Percentiles rank a stretch among this genome's conserved stretches.
Conservation (phyloP, 2,888 invertebrate species). For the Orthosia gothica region DNA sequence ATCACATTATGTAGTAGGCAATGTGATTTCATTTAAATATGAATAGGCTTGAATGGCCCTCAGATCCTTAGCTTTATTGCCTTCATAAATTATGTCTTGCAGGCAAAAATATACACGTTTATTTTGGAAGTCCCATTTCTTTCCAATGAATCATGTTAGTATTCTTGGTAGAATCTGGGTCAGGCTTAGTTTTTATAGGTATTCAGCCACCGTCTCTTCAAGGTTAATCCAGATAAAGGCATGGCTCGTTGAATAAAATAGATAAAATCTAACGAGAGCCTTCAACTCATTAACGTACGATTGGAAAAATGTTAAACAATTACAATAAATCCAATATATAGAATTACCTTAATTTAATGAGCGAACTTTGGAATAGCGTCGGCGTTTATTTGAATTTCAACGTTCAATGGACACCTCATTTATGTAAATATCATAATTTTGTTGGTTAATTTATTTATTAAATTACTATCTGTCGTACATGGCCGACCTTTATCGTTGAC, state of each 20-base stretch:
- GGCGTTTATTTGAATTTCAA: constrained; percentile 63
- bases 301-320: constrained; percentile 57
- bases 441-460: constrained; percentile 57
- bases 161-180: constrained; percentile 52
- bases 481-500: constrained; percentile 65
- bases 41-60: constrained; percentile 50
- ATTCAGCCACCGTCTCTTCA: constrained; percentile 49
- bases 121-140: constrained; percentile 31
- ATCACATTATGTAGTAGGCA: constrained; percentile 54
- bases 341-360: constrained; percentile 56
- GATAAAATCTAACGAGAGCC: constrained; percentile 56
- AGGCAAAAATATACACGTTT: constrained; percentile 12
- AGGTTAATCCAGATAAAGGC: constrained; percentile 57
- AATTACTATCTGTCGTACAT: constrained; percentile 55
- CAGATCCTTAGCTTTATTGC: constrained; percentile 47
- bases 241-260: constrained; percentile 51
- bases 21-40: constrained; percentile 60
- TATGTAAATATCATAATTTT: constrained; percentile 65
- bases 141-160: constrained; percentile 36
- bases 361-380: constrained; percentile 55
- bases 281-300: constrained; percentile 56
- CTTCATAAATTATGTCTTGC: constrained; percentile 36
- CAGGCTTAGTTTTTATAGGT: constrained; percentile 52
- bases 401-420: constrained; percentile 49
- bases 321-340: constrained; percentile 49